phyloP scores from a whole-genome alignment of 2,113 vertebrate species.

The Verasper variegatus region DNA sequence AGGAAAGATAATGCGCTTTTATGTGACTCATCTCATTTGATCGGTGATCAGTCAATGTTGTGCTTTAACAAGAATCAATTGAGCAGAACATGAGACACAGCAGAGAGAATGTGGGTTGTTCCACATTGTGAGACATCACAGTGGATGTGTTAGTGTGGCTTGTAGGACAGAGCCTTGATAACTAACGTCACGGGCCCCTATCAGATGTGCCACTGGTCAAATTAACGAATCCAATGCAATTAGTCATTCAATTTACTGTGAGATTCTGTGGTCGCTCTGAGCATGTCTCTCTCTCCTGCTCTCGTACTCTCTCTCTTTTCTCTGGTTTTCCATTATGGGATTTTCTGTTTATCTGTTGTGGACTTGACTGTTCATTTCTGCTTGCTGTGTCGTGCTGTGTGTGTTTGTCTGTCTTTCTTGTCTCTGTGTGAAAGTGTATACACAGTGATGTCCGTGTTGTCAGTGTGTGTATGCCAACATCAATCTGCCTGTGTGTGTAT shows the following conservation, averaged over 20 bases:
- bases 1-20: background rate
- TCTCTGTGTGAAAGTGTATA: constrained; percentile 58
- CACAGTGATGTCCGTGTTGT: constrained; percentile 63
- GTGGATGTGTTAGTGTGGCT: constrained; percentile 42
- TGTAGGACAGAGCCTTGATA: constrained; percentile 59
- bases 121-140: constrained; percentile 57
- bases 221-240: constrained; percentile 75
- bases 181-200: constrained; percentile 68
- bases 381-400: constrained; percentile 71
- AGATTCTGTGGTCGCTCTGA: constrained; percentile 46
- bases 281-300: background rate
- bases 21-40: constrained; percentile 30
- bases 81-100: constrained; percentile 45
- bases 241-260: constrained; percentile 68
- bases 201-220: constrained; percentile 68
- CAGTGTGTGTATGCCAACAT: constrained; percentile 60
- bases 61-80: constrained; percentile 18
- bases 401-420: constrained; percentile 54
- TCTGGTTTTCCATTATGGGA: constrained; percentile 59
- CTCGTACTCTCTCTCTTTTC: constrained; percentile 7
- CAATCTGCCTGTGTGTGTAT: constrained; percentile 39
- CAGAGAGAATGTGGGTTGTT: constrained; percentile 59
- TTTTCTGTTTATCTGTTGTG: constrained; percentile 76
- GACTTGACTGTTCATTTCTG: constrained; percentile 75
- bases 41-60: constrained; percentile 10